These are phyloP conservation scores for Malacosoma neustria DNA, from an alignment of 2,888 invertebrate genomes.

Conservation along the genomic window DNA sequence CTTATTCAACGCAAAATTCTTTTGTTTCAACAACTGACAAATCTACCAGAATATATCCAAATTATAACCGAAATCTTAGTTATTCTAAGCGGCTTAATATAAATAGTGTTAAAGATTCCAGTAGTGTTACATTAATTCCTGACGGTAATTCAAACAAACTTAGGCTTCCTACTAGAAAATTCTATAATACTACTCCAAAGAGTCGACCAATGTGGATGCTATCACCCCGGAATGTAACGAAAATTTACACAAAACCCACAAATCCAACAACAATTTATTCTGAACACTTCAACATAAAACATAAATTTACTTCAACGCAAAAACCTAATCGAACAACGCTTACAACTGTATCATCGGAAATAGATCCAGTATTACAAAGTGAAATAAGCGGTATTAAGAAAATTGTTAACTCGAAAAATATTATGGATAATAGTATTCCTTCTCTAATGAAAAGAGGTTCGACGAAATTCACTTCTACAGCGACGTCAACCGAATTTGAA, in stretches of 20 bases:
- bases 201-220: conserved; percentile 58
- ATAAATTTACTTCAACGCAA: conserved; percentile 32
- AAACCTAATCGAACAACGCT: conserved; percentile 31
- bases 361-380: conserved; percentile 62
- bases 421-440: conserved; percentile 63
- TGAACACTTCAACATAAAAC: conserved; percentile 55
- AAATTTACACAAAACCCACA: conserved; percentile 28
- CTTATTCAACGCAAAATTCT: conserved; percentile 4
- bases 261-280: conserved; percentile 54
- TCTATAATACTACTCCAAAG: conserved; percentile 55
- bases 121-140: conserved; percentile 46
- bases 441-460: conserved; percentile 68
- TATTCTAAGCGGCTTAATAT: conserved; percentile 57
- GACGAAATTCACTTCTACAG: conserved; percentile 49
- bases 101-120: conserved; percentile 45
- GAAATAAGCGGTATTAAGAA: conserved; percentile 52
- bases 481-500: conserved; percentile 32
- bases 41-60: conserved; percentile 30
- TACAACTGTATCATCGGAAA: conserved; percentile 62
- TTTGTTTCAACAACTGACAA: conserved; percentile 29
- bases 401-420: conserved; percentile 51
- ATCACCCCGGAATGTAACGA: conserved; percentile 47
- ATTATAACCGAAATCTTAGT: conserved; percentile 39
- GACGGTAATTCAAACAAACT: conserved; percentile 25
- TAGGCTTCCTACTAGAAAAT: conserved; percentile 43